Evolutionary conservation across 2,113 vertebrate genomes (phyloP).

Genomic region (Scortum barcoo): DNA sequence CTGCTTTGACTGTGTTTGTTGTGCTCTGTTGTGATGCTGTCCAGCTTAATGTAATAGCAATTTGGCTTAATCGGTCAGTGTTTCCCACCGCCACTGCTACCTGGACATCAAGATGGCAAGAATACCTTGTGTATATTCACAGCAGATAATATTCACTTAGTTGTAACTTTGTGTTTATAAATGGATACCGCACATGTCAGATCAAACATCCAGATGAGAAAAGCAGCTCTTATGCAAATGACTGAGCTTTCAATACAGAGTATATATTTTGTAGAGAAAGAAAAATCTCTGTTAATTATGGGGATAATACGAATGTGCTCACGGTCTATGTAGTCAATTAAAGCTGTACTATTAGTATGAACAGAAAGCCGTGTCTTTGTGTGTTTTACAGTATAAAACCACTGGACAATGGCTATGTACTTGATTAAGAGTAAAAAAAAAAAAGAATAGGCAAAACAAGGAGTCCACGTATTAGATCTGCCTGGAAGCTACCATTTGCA

Average conservation of each 20-base stretch:
- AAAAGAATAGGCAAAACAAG: not conserved
- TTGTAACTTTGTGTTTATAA: slow-evolving; percentile 3
- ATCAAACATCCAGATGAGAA: not conserved
- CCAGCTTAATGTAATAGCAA: slow-evolving; percentile 34
- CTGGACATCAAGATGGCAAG: slow-evolving; percentile 1
- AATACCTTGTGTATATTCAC: slow-evolving; percentile 2
- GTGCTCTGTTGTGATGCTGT: slow-evolving; percentile 34
- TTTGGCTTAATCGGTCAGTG: slow-evolving; percentile 42
- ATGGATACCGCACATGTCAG: not conserved
- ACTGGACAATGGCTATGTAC: not conserved
- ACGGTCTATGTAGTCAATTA: not conserved
- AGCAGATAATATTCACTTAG: not conserved
- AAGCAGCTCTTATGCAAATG: not conserved
- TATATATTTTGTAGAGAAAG: not conserved
- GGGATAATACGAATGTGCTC: not conserved
- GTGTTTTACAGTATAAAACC: not conserved
- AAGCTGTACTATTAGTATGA: not conserved
- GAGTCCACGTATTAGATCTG: not conserved
- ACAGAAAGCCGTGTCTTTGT: not conserved
- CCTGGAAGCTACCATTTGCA: too few relatives aligned
- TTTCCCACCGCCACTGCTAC: not conserved
- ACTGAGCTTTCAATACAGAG: not conserved
- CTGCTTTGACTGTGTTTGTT: slow-evolving; percentile 42
- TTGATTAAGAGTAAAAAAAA: not conserved
- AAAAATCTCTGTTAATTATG: not conserved